Percentiles rank a stretch among this genome's conserved stretches.
Evolutionary conservation across 1,140 invertebrate species (phyloP).

Genomic region (Neoseiulus cucumeris): DNA sequence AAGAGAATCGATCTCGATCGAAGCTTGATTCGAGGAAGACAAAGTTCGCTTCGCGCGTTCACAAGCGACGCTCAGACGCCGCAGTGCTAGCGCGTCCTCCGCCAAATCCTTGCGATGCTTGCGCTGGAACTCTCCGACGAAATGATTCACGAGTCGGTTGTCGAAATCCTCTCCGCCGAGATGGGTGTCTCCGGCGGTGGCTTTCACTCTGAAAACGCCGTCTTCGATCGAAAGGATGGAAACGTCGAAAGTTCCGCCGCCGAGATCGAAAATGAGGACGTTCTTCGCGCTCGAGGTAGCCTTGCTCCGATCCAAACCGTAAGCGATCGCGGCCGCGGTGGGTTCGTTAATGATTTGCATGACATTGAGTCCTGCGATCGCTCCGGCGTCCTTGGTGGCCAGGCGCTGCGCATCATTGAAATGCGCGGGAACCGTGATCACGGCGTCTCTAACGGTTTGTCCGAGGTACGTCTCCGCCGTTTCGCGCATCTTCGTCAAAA

Average conservation of each 20-base stretch:
- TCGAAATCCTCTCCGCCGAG: constrained; percentile 95
- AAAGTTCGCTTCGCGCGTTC: constrained; percentile 37
- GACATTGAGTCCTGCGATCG: constrained; percentile 64
- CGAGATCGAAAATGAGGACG: constrained; percentile 34
- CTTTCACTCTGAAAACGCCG: constrained; percentile 46
- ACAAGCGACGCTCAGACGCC: constrained; percentile 40
- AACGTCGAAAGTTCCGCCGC: constrained; percentile 47
- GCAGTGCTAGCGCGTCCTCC: constrained; percentile 22
- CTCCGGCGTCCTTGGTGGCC: constrained; percentile 74
- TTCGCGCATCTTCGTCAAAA: constrained; percentile 33
- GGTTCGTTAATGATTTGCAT: constrained; percentile 43
- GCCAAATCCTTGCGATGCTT: constrained; percentile 25
- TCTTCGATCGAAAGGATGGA: constrained; percentile 67
- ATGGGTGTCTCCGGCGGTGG: constrained; percentile 47
- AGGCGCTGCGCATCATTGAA: constrained; percentile 80
- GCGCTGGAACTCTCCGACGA: constrained; percentile 33
- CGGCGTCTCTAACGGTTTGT: constrained; percentile 23
- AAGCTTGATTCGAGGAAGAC: constrained; percentile 28
- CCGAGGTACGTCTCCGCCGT: constrained; percentile 29
- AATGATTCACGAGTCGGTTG: constrained; percentile 81
- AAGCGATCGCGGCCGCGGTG: constrained; percentile 27
- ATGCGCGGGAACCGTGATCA: constrained; percentile 38
- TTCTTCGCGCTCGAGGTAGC: constrained; percentile 19
- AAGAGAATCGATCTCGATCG: constrained; percentile 81
- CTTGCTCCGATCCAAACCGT: constrained; percentile 19